Evolutionary conservation across 2,888 invertebrate genomes (phyloP).

Genomic region (Drosophila austrosaltans): DNA sequence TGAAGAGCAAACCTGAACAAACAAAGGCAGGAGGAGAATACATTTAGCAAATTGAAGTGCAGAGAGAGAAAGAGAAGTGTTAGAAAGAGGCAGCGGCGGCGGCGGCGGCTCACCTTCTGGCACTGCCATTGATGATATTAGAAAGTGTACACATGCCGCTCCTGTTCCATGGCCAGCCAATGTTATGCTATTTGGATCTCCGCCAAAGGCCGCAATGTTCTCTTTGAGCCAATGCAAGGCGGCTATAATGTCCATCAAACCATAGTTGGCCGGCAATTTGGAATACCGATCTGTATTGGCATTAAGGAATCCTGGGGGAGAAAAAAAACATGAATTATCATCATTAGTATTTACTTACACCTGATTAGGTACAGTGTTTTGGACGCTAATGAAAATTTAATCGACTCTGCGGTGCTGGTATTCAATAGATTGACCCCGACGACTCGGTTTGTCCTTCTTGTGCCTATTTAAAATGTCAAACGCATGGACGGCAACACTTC

Average conservation of each 20-base stretch:
- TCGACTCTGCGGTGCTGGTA: constrained; percentile 48
- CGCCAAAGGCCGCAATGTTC: constrained; percentile 97
- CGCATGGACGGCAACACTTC: constrained; percentile 55
- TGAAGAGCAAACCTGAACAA: constrained; percentile 91
- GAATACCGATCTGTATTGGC: constrained; percentile 94
- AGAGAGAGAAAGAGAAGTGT: neutral
- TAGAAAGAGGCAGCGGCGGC: neutral
- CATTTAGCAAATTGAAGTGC: neutral
- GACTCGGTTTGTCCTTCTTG: constrained; percentile 2
- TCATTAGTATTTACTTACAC: constrained; percentile 48
- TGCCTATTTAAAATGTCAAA: constrained; percentile 62
- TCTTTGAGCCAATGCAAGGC: constrained; percentile 98
- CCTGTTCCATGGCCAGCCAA: constrained; percentile 98
- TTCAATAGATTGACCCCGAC: constrained; percentile 15
- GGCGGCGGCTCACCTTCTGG: constrained; percentile 89
- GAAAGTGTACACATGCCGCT: constrained; percentile 96
- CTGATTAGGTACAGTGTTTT: constrained; percentile 18
- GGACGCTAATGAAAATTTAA: constrained; percentile 58
- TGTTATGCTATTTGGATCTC: constrained; percentile 96
- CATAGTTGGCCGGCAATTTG: constrained; percentile 96
- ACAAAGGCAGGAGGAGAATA: neutral
- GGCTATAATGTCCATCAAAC: constrained; percentile 98
- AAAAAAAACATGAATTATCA: constrained; percentile 48
- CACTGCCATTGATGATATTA: constrained; percentile 96
- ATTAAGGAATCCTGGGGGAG: constrained; percentile 91